Evolutionary conservation across 2,113 vertebrate species (phyloP), one percentile per base, ranked within the genome.

Genomic region (Coregonus clupeaformis): DNA sequence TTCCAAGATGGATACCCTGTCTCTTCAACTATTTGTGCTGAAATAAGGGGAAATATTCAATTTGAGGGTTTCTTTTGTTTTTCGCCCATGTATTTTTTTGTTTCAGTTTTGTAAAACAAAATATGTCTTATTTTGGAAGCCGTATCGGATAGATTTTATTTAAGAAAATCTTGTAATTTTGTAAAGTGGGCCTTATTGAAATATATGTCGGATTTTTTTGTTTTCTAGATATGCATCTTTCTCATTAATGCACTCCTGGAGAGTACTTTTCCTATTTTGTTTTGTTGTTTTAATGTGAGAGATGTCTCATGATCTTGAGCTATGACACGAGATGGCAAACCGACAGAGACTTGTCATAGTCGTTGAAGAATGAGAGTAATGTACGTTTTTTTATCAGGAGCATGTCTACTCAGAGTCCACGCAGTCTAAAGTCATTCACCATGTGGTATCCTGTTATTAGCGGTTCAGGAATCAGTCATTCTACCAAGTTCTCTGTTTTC

Each of bases 111-210:
- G 84, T 87, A 78, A 76, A 86, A 85, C 80, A 89, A 90, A 91
- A 89, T 79, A 92, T 90, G 2, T 90, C 89, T 91, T 92, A 90
- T 92, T 91, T 91, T 90, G 84, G 86, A 90, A 88, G 82, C 82
- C 87, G 83, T 91, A 89, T 87, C 24, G 73, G 79, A 90, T 88
- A 90, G 80, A 87, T 89, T 91, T 92, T 93, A 93, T 92, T 94
- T 93, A 92, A 93, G 88, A 86, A 86, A 87, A 88, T 86, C 80
- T 73, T 91, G 89, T 92, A 90, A 90, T 92, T 93, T 91, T 94
- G 90, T 93, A 93, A 94, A 91, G 88, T 91, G 91, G 90, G 90
- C 90, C 91, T 89, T 90, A 86, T 84, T 86, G 82, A 89, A 84
- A 86, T 89, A 86, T 91, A 84, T 87, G 83, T 83, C 86, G 80